Evolutionary conservation across 2,113 vertebrate species (phyloP).

Genomic region (Calidris pugnax): DNA sequence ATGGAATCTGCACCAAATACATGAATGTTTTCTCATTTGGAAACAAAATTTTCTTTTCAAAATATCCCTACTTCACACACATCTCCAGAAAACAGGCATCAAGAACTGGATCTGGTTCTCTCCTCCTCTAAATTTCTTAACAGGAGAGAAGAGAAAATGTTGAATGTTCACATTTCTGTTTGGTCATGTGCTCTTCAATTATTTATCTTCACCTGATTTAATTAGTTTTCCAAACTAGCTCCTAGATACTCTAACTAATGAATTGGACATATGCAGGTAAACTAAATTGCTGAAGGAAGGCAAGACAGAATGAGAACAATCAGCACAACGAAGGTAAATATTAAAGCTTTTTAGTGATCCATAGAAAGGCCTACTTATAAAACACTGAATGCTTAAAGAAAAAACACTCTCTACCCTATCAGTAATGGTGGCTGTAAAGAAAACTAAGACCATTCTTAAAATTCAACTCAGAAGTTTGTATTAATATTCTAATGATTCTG

Average conservation of each 20-base stretch:
- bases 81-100: background rate
- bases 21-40: too few relatives aligned
- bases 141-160: background rate
- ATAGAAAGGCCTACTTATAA: background rate
- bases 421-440: background rate
- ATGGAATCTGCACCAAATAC: background rate
- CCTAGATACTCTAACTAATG: background rate
- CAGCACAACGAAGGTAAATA: fast-evolving
- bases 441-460: background rate
- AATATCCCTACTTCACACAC: background rate
- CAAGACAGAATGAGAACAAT: background rate
- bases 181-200: background rate
- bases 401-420: background rate
- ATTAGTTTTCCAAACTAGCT: background rate
- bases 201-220: background rate
- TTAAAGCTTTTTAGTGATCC: background rate
- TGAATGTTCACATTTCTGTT: background rate
- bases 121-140: background rate
- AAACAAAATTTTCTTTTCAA: background rate
- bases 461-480: background rate
- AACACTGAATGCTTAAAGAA: background rate
- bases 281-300: background rate
- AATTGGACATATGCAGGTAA: background rate
- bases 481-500: background rate
- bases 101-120: background rate